Conservation (phyloP, 2,888 invertebrate species). For the Margaritifera margaritifera region DNA sequence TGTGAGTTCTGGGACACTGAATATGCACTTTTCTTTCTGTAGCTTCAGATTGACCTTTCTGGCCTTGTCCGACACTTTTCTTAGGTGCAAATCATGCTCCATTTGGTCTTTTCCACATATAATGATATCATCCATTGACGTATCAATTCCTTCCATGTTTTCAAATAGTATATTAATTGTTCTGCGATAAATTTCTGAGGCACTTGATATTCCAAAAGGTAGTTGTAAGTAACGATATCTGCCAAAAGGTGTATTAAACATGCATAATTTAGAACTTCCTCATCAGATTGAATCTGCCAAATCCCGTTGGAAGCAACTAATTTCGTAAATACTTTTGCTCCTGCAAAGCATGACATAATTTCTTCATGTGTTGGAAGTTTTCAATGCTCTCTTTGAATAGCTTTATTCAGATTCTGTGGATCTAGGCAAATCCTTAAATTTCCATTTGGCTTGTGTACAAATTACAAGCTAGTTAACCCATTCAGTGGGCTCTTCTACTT, state of each 20-base stretch:
- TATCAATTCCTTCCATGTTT: constrained; percentile 16
- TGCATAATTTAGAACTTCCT: constrained; percentile 7
- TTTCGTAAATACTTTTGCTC: constrained; percentile 26
- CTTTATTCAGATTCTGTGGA: too few relatives aligned
- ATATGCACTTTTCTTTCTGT: constrained; percentile 17
- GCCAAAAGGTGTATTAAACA: constrained; percentile 37
- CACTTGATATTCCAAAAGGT: constrained; percentile 13
- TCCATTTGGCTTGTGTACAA: too few relatives aligned
- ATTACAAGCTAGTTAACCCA: too few relatives aligned
- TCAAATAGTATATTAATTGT: constrained; percentile 21
- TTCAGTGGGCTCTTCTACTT: too few relatives aligned
- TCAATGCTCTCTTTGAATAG: constrained; percentile 33
- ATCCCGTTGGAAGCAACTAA: constrained; percentile 39
- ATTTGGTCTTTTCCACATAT: constrained; percentile 7
- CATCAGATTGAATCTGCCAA: constrained; percentile 30
- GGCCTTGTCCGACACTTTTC: constrained; percentile 11
- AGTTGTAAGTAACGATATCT: constrained; percentile 3
- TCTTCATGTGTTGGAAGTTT: constrained; percentile 38
- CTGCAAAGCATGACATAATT: constrained; percentile 30
- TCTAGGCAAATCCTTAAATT: too few relatives aligned
- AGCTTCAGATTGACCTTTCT: constrained; percentile 17
- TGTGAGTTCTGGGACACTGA: constrained; percentile 19
- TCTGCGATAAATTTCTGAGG: constrained; percentile 21
- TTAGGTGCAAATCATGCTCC: constrained; percentile 10
- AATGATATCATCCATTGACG: constrained; percentile 23